Base-by-base conservation (phyloP, 2,113 vertebrate genomes). In the Platichthys flesus region DNA sequence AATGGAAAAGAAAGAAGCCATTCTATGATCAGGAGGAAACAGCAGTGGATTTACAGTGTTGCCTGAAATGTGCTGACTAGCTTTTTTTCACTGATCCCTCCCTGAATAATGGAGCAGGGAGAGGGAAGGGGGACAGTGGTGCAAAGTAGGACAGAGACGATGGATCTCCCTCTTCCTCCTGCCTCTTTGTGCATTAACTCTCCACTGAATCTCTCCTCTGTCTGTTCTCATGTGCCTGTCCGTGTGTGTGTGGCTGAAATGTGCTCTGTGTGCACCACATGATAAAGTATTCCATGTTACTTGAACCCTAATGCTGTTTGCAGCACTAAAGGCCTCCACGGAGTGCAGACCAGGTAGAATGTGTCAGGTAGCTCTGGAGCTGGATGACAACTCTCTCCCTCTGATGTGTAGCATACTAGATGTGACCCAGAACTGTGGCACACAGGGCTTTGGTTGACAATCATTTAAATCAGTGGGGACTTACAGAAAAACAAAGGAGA, bases 91-190 rank as follows among this genome's bases (percentile, higher is more conserved):
- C 80, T 64, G 68, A 85, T 85, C 67, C 31, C 45, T 87, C 75
- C 85, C 85, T 74, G 73, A 79, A 86, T 82, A 83, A 74, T 68
- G 23, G 56, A 85, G 63, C 76, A 70, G 61, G 31, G 59, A 71
- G 71, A 73, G 47, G 69, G 61, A 76, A 14, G 40, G 26, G 62
- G 57, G 5, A 28, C 52, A 59, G 63, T 80, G 55, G 54, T 51
- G 60, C 56, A 85, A 89, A 90, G 64, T 86, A 84, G 87, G 85
- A 88, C 83, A 81, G 59, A 20, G 55, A 54, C 56, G 67, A 64
- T 79, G 71, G 49, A 51, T 77, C 64, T 77, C 40, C 55, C 56
- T 78, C 56, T 74, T 55, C 6, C 47, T 49, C 54, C 58, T 1
- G 15, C 65, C 35, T 61, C 28, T 81, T 52, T 83, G 51, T 77